Evolutionary conservation across 2,797 vertebrate species (phyloP), one percentile per base, ranked within the genome.

Genomic region (Danio kyathit): DNA sequence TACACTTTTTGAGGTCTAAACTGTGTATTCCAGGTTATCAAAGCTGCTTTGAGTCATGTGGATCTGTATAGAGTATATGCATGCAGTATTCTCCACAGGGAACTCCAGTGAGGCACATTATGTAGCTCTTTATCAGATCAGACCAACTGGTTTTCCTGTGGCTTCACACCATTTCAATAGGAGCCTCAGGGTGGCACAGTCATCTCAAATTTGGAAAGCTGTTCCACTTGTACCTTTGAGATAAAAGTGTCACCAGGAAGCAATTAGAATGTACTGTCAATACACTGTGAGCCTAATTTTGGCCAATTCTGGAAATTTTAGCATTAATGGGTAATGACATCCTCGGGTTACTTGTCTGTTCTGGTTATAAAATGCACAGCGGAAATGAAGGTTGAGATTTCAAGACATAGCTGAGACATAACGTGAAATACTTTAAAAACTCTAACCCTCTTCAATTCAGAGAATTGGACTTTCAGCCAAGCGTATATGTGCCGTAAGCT

Each of bases 191-290:
- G 93, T 94, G 92, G 91, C 89, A 86, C 83, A 91, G 94, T 91
- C 94, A 93, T 91, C 85, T 87, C 88, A 88, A 91, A 95, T 89
- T 81, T 86, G 48, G 83, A 91, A 94, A 96, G 93, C 93, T 95
- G 93, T 90, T 93, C 86, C 89, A 90, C 82, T 61, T 48, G 57
- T 40, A 90, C 91, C 90, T 88, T 82, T 74, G 43, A 91, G 63
- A 79, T 79, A 54, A 72, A 77, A 69, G 56, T 46, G 63, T 51
- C 61, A 70, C 41, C 65, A 70, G 57, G 11, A 43, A 72, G 78
- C 59, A 64, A 72, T 80, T 65, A 74, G 12, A 80, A 73, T 65
- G 5, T 80, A 40, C 41, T 46, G 21, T 80, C 52, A 59, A 80
- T 19, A 11, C 61, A 80, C 48, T 6, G 52, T 56, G 51, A 80